Percentiles rank a stretch among this genome's conserved stretches.
These are phyloP conservation scores for Salvator merianae DNA, from an alignment of 2,113 vertebrate genomes.

Conservation along the genomic window DNA sequence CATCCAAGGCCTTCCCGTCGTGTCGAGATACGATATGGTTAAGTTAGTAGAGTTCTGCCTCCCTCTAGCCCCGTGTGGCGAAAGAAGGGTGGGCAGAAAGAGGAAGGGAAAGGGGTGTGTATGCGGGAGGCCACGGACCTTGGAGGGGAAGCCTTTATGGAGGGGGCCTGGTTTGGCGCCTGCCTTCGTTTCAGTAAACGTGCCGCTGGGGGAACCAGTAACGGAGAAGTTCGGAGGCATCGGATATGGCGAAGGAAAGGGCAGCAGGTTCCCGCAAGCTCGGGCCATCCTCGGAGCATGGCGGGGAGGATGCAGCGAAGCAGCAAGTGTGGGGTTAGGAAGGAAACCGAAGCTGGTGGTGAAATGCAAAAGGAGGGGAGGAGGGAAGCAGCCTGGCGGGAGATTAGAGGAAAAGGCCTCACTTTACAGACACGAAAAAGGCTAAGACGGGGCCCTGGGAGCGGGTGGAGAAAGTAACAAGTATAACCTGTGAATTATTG, in stretches of 20 bases:
- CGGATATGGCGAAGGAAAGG: slow-evolving; percentile 48
- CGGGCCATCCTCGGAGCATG: slow-evolving; percentile 44
- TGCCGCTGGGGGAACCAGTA: not conserved
- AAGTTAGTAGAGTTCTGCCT: not conserved
- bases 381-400: slow-evolving; percentile 27
- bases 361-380: not conserved
- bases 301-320: slow-evolving; percentile 47
- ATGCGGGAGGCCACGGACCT: not conserved
- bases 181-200: not conserved
- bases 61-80: not conserved
- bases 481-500: slow-evolving; percentile 69
- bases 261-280: slow-evolving; percentile 8
- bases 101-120: not conserved
- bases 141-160: not conserved
- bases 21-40: not conserved
- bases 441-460: slow-evolving; percentile 2
- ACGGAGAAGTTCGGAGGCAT: slow-evolving; percentile 23
- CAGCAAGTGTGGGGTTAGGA: slow-evolving; percentile 34
- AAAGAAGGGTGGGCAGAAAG: not conserved
- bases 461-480: slow-evolving; percentile 20
- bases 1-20: not conserved
- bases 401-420: not conserved
- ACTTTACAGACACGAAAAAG: slow-evolving; percentile 19
- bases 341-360: not conserved
- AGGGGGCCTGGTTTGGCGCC: not conserved